Evolutionary conservation across 2,113 vertebrate species (phyloP).

Genomic region (Lepus europaeus): DNA sequence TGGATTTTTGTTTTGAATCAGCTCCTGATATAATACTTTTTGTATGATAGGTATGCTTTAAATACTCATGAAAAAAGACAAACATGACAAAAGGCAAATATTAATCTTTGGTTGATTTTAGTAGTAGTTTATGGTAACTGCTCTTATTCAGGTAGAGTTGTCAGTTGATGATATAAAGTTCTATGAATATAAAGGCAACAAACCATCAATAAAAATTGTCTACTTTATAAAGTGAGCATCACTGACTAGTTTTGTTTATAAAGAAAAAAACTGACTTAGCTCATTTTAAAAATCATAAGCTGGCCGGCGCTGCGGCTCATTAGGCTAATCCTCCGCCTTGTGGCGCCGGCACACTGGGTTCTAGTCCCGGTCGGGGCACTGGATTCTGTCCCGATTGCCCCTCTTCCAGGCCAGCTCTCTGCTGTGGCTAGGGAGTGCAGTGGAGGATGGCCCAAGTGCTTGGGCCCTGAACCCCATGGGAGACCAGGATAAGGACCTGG

Average conservation of each 20-base stretch:
- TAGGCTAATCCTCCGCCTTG: too few species aligned
- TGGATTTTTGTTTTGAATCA: background rate
- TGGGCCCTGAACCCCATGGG: too few species aligned
- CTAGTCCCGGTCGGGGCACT: too few species aligned
- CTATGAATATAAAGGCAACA: background rate
- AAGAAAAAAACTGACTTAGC: background rate
- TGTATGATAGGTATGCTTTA: background rate
- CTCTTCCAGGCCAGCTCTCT: too few species aligned
- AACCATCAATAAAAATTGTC: background rate
- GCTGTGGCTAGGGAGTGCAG: too few species aligned
- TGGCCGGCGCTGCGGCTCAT: too few species aligned
- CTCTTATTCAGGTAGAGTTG: background rate
- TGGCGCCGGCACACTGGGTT: too few species aligned
- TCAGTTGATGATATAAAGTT: background rate
- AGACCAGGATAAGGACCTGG: too few species aligned
- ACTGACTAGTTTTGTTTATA: background rate
- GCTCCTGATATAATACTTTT: background rate
- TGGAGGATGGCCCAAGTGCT: too few species aligned
- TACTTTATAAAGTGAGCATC: background rate
- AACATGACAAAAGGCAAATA: background rate
- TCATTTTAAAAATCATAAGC: background rate
- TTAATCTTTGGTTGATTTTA: background rate
- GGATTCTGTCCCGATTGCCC: too few species aligned
- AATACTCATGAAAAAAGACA: constrained; percentile 29
- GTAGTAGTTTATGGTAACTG: background rate